Evolutionary conservation across 2,797 vertebrate genomes (phyloP), one percentile per base, ranked within the genome.

Genomic region (Varecia variegata): DNA sequence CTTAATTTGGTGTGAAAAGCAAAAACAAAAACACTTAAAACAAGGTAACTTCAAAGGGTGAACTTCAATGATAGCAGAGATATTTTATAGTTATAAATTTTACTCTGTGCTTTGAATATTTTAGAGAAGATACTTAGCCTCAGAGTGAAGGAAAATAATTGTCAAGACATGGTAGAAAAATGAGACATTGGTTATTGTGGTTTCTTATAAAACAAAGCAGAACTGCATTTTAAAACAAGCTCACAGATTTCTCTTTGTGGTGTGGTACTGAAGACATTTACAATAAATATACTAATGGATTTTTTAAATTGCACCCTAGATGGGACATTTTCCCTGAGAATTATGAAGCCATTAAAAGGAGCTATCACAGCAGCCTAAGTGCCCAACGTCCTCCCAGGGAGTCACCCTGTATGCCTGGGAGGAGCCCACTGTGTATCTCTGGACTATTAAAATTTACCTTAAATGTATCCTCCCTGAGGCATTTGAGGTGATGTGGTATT

Each of bases 161-260:
- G 32, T 68, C 65, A 62, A 74, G 23, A 54, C 8, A 3, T 38
- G n/a, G 13, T 35, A 35, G 54, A 80, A 79, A 94, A 83, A 83
- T 70, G 18, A 83, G 45, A n/a, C 21, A 18, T 62, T 77, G 35
- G 38, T 79, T 93, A 20, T 47, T 13, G 62, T 21, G 25, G 8
- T 70, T 92, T 89, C 87, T 89, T 30, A 68, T 60, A 84, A 93
- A 88, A 38, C 6, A 38, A 93, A 94, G 35, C 40, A 96, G 52
- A 23, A 71, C 27, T 84, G 58, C 4, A 62, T 84, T 84, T 79
- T 35, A 32, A 80, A 70, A 82, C 3, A 67, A 8, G 20, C 32
- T 95, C 88, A n/a, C 27, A 50, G 62, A 90, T 30, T 43, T 43
- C 50, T 91, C 65, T 35, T 12, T 82, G 35, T 40, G 11, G n/a